Percentiles rank a stretch among this genome's conserved stretches.
Conservation (phyloP, 2,888 invertebrate genomes). For the Agonum fuliginosum region DNA sequence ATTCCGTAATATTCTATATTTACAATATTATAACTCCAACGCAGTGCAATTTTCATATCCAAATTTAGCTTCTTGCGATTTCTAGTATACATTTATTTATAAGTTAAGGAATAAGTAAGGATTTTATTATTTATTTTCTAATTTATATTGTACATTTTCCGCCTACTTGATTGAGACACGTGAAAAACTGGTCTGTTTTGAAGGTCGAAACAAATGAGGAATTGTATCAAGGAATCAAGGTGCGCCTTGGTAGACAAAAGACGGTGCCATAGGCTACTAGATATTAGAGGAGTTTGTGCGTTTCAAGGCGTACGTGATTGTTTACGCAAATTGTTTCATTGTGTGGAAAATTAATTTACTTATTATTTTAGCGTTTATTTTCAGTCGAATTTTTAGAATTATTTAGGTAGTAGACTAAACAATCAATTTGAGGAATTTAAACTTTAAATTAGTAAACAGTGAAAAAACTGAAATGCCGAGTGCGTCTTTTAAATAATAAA, state of each 20-base stretch:
- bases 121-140: constrained; percentile 16
- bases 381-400: too few species aligned
- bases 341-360: too few species aligned
- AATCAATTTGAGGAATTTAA: too few species aligned
- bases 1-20: too few species aligned
- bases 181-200: constrained; percentile 42
- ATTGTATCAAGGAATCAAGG: constrained; percentile 50
- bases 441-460: too few species aligned
- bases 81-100: constrained; percentile 18
- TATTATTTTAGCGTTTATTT: too few species aligned
- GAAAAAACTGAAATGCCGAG: too few species aligned
- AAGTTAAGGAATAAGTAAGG: not conserved
- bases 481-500: too few species aligned
- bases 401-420: too few species aligned
- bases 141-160: constrained; percentile 10
- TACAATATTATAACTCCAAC: too few species aligned
- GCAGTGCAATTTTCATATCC: constrained; percentile 8
- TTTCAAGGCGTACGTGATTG: not conserved
- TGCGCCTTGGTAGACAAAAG: constrained; percentile 42
- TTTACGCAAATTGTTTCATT: not conserved
- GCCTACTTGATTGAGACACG: constrained; percentile 36
- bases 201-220: constrained; percentile 32
- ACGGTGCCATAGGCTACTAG: constrained; percentile 14
- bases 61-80: constrained; percentile 22
- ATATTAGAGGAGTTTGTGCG: not conserved